phyloP scores from a whole-genome alignment of 1,140 invertebrate genomes.

The Solenopsis fugax region DNA sequence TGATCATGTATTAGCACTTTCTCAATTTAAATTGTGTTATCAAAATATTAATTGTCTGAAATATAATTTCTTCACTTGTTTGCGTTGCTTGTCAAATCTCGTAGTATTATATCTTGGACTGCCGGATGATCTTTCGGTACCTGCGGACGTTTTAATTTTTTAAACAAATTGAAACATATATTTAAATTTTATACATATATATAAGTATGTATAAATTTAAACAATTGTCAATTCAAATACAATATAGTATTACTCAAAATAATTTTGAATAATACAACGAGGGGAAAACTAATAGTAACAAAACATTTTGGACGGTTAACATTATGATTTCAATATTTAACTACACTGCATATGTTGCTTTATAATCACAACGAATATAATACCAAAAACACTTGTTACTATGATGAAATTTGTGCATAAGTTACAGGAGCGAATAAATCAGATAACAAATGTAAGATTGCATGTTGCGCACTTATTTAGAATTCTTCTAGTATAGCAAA shows the following conservation, averaged over 20 bases:
- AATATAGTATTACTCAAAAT: no score
- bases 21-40: no score
- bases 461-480: neutral
- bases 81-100: constrained; percentile 85
- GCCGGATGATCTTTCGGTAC: constrained; percentile 89
- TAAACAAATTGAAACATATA: neutral
- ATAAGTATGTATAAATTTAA: neutral
- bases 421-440: neutral
- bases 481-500: constrained; percentile 5
- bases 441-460: neutral
- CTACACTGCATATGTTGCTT: neutral
- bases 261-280: no score
- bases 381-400: neutral
- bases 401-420: constrained; percentile 20
- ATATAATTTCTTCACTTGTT: neutral
- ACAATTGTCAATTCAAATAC: neutral
- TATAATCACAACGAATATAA: neutral
- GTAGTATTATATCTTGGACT: constrained; percentile 87
- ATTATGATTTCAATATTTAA: neutral
- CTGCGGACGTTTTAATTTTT: constrained; percentile 80
- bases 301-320: no score
- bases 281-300: no score
- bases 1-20: no score
- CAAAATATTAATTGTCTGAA: no score
- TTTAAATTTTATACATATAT: no score